Evolutionary conservation across 2,113 vertebrate species (phyloP).

Genomic region (Thalassarche chlororhynchos): DNA sequence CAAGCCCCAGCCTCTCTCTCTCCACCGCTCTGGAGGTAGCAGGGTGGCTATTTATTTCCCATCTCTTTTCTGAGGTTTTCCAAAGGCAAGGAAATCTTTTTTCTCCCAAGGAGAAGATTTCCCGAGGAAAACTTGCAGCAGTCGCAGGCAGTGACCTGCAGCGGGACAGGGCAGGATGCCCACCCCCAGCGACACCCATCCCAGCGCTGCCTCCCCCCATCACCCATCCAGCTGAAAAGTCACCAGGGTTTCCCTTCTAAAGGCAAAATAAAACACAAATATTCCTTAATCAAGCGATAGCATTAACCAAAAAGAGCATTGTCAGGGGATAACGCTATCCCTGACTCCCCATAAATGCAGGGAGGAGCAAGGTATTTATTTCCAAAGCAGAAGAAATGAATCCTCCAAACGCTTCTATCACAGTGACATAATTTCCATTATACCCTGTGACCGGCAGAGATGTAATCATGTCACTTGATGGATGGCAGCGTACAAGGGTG

Average conservation of each 20-base stretch:
- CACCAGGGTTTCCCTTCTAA: not conserved
- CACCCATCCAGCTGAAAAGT: not conserved
- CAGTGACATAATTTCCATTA: not conserved
- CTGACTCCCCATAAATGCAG: not conserved
- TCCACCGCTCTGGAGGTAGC: not conserved
- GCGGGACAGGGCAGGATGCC: not conserved
- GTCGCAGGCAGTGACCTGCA: not conserved
- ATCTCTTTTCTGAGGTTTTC: not conserved
- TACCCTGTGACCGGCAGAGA: not conserved
- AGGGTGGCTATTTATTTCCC: not conserved
- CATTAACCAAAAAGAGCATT: not conserved
- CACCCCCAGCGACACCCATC: not conserved
- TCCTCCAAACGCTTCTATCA: not conserved
- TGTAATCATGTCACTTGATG: not conserved
- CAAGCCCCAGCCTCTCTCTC: not conserved
- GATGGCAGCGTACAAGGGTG: not conserved
- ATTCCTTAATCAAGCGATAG: not conserved
- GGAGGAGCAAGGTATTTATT: not conserved
- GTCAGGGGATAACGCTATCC: not conserved
- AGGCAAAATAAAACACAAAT: not conserved
- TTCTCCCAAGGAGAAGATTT: not conserved
- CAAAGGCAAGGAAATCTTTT: not conserved
- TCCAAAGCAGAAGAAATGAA: slow-evolving; percentile 17
- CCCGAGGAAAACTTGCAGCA: not conserved
- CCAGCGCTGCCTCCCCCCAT: not conserved